Conservation (phyloP, 2,888 invertebrate genomes). For the Volucella inflata region DNA sequence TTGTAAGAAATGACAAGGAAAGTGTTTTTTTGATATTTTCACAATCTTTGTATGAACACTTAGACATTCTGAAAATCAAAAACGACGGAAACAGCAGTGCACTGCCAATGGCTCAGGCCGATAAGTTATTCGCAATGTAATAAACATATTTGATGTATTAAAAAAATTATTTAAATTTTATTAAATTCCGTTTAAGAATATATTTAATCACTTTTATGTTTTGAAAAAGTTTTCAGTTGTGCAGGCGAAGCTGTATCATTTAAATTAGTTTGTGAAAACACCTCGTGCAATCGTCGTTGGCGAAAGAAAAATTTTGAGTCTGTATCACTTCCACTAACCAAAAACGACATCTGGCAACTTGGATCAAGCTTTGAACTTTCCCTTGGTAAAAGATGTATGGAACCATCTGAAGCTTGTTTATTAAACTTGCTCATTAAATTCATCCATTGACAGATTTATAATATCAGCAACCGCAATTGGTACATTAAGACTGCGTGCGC, state of each 20-base stretch:
- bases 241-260: neutral
- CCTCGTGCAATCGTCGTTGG: slow-evolving; percentile 20
- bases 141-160: neutral
- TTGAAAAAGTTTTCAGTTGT: slow-evolving; percentile 2
- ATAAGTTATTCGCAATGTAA: too few relatives aligned
- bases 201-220: slow-evolving; percentile 13
- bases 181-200: neutral
- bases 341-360: slow-evolving; percentile 44
- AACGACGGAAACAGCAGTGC: too few relatives aligned
- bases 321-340: slow-evolving; percentile 30
- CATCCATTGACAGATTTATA: slow-evolving; percentile 98
- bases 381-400: slow-evolving; percentile 93
- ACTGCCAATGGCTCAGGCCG: too few relatives aligned
- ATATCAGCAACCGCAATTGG: slow-evolving; percentile 95
- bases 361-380: slow-evolving; percentile 77
- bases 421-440: slow-evolving; percentile 97
- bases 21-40: too few relatives aligned
- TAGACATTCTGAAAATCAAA: too few relatives aligned
- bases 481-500: slow-evolving; percentile 91
- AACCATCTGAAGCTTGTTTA: slow-evolving; percentile 96
- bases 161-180: neutral
- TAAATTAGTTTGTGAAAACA: slow-evolving; percentile 5
- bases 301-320: neutral
- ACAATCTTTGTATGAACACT: too few relatives aligned
- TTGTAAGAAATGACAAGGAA: too few relatives aligned